Evolutionary conservation across 23 tunicate species (phyloP).

Genomic region (Trididemnum nubilum): DNA sequence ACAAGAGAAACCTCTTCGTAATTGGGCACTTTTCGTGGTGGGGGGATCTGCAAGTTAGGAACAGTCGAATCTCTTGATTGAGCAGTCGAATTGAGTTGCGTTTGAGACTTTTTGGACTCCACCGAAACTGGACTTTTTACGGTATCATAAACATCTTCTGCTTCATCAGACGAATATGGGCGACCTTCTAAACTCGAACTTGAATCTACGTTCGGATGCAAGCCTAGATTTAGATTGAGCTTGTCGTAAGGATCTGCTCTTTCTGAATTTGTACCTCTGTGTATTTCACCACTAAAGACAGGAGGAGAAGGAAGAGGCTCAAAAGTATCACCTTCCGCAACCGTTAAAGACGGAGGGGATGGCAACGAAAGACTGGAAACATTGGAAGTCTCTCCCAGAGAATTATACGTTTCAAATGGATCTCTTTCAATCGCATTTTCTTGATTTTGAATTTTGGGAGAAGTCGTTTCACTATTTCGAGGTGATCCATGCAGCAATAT

Average conservation of each 20-base stretch:
- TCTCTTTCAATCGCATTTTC: neutral
- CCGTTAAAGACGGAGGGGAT: constrained; percentile 30
- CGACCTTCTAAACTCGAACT: neutral
- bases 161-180: neutral
- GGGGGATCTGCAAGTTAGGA: constrained; percentile 1
- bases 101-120: neutral
- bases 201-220: neutral
- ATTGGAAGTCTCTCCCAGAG: neutral
- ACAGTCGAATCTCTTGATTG: neutral
- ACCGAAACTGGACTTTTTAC: neutral
- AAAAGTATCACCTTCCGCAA: neutral
- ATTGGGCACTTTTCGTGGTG: constrained; percentile 1
- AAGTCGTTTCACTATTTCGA: neutral
- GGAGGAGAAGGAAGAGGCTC: constrained; percentile 20
- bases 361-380: constrained; percentile 34
- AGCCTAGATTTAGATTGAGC: neutral
- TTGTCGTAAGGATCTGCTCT: neutral
- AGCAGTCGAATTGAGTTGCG: neutral
- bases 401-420: neutral
- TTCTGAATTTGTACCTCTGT: neutral
- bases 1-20: constrained; percentile 19
- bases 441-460: neutral
- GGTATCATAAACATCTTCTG: neutral
- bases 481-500: neutral
- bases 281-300: neutral